A percentile compares a stretch with the other conserved stretches of the same genome.
Conservation (phyloP, 2,113 vertebrate species). For the Thryonomys swinderianus region DNA sequence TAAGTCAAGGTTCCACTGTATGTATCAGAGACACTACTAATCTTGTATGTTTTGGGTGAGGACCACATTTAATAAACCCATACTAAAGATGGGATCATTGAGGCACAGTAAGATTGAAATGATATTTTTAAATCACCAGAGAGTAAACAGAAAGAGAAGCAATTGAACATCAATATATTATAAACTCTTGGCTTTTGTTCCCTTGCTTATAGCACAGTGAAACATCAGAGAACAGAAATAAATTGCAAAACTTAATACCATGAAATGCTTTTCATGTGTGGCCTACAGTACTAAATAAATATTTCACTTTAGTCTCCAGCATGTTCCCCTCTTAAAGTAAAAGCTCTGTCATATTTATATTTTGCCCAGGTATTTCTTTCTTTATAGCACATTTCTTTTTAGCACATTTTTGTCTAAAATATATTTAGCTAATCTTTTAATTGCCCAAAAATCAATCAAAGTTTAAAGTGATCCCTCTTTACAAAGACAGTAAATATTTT, state of each 20-base stretch:
- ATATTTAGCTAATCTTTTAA: constrained; percentile 50
- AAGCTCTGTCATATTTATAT: constrained; percentile 40
- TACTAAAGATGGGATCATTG: not conserved
- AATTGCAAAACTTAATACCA: not conserved
- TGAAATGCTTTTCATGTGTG: constrained; percentile 34
- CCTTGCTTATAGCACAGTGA: not conserved
- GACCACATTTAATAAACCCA: constrained; percentile 9
- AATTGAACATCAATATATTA: not conserved
- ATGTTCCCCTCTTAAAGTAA: constrained; percentile 42
- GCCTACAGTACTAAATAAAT: not conserved
- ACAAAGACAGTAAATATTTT: constrained; percentile 7
- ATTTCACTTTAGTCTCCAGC: not conserved
- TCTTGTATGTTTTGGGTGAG: not conserved
- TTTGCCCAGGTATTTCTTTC: not conserved
- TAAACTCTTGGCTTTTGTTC: not conserved
- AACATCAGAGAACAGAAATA: constrained; percentile 11
- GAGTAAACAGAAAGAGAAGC: not conserved
- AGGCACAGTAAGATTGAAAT: not conserved
- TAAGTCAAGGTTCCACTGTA: too few species aligned
- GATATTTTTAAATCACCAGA: not conserved
- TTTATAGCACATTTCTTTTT: not conserved
- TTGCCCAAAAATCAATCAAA: constrained; percentile 12
- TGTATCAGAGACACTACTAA: not conserved
- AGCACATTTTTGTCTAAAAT: constrained; percentile 13
- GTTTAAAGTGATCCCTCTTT: constrained; percentile 43